These are phyloP conservation scores for Apocrypta bakeri DNA, from an alignment of 1,140 invertebrate species.

Conservation along the genomic window DNA sequence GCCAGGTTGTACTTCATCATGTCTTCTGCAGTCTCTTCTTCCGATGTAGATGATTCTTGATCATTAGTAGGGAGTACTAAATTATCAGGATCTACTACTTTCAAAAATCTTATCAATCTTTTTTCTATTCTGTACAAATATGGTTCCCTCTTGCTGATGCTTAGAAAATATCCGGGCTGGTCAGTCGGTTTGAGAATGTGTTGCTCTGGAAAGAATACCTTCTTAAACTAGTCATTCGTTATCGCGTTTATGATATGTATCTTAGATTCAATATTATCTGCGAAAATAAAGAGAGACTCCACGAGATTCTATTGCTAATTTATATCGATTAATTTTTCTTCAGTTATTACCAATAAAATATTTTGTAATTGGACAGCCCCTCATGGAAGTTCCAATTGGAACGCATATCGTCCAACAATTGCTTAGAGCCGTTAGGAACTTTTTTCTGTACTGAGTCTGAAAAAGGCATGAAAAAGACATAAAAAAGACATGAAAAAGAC, in stretches of 20 bases:
- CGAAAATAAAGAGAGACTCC: not conserved
- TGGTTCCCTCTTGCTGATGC: not conserved
- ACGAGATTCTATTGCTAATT: slow-evolving; percentile 2
- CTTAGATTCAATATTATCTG: slow-evolving; percentile 31
- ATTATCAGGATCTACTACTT: not conserved
- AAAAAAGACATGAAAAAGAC: not conserved
- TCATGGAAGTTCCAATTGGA: slow-evolving; percentile 51
- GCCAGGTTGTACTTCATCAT: not conserved
- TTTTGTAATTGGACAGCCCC: slow-evolving; percentile 53
- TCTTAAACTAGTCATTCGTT: not conserved
- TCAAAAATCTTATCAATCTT: not conserved
- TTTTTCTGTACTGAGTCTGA: slow-evolving; percentile 56
- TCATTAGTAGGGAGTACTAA: not conserved
- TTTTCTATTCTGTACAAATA: slow-evolving; percentile 34
- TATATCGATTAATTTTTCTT: not conserved
- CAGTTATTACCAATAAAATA: slow-evolving; percentile 56
- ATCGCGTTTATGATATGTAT: slow-evolving; percentile 28
- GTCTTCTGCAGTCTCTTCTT: not conserved
- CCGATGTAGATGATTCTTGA: not conserved
- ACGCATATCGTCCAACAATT: slow-evolving; percentile 61
- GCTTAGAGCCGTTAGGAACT: slow-evolving; percentile 55
- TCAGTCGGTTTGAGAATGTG: slow-evolving; percentile 54
- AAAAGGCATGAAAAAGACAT: slow-evolving; percentile 22
- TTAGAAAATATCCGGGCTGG: not conserved
- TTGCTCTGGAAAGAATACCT: slow-evolving; percentile 54